A percentile compares a stretch with the other conserved stretches of the same genome.
Evolutionary conservation across 2,888 invertebrate genomes (phyloP).

Genomic region (Drosophila mettleri): DNA sequence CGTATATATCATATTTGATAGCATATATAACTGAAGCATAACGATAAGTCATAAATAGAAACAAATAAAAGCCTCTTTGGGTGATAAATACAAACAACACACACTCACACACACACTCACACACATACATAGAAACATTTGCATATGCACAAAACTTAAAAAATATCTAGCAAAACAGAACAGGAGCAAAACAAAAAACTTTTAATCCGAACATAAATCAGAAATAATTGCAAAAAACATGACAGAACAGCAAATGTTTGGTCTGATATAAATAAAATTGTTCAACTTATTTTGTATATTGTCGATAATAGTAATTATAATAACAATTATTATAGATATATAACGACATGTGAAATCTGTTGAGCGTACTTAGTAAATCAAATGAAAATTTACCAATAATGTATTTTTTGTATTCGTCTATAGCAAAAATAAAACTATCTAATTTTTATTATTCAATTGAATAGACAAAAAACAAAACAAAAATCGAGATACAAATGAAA

Average conservation of each 20-base stretch:
- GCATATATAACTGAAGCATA: slow-evolving; percentile 41
- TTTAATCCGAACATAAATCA: slow-evolving; percentile 24
- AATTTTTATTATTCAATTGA: slow-evolving; percentile 23
- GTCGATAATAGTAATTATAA: slow-evolving; percentile 1
- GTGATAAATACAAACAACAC: slow-evolving; percentile 38
- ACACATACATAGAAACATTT: slow-evolving; percentile 15
- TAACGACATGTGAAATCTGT: slow-evolving; percentile 19
- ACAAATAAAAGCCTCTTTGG: slow-evolving; percentile 54
- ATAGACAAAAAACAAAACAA: slow-evolving; percentile 23
- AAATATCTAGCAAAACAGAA: slow-evolving; percentile 23
- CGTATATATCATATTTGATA: slow-evolving; percentile 68
- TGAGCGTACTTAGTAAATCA: slow-evolving; percentile 30
- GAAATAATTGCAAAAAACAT: slow-evolving; percentile 16
- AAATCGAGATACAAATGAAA: slow-evolving; percentile 30
- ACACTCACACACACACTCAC: slow-evolving; percentile 13
- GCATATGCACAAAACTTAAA: slow-evolving; percentile 4
- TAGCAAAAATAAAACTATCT: slow-evolving; percentile 35
- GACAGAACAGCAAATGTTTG: slow-evolving; percentile 33
- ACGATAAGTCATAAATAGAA: slow-evolving; percentile 33
- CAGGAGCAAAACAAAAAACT: slow-evolving; percentile 12
- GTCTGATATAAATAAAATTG: slow-evolving; percentile 30
- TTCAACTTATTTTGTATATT: slow-evolving; percentile 27
- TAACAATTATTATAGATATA: neutral
- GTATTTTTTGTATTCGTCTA: slow-evolving; percentile 58
- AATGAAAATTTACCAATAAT: slow-evolving; percentile 16